Conservation (phyloP, 2,113 vertebrate species). For the Harpagus bidentatus region DNA sequence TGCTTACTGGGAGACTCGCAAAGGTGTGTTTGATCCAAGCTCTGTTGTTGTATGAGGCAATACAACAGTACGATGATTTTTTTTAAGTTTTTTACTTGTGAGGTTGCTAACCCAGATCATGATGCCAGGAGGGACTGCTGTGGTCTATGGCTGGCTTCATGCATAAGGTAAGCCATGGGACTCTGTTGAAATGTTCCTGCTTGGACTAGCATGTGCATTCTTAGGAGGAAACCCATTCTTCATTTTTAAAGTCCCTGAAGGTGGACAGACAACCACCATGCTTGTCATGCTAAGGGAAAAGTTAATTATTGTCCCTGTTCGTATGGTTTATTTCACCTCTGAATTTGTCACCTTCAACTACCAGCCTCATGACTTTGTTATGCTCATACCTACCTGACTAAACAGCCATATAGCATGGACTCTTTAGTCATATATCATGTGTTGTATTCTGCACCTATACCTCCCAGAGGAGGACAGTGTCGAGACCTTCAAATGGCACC, state of each 20-base stretch:
- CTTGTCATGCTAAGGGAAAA: not conserved
- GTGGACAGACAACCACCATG: not conserved
- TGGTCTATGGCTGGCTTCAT: not conserved
- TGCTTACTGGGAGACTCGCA: not conserved
- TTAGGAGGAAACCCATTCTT: not conserved
- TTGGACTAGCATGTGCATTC: not conserved
- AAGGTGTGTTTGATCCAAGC: not conserved
- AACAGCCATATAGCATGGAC: not conserved
- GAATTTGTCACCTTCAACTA: not conserved
- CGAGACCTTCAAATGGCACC: not conserved
- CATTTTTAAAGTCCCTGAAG: not conserved
- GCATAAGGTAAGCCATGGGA: not conserved
- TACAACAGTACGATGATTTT: not conserved
- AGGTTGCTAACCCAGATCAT: not conserved
- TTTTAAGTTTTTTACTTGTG: not conserved
- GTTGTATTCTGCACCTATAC: not conserved
- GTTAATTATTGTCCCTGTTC: not conserved
- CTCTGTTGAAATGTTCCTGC: not conserved
- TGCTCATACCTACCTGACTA: not conserved
- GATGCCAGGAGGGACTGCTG: not conserved
- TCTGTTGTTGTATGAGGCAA: not conserved
- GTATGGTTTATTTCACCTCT: not conserved
- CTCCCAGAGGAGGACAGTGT: not conserved
- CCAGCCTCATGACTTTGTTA: not conserved
- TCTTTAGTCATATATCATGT: not conserved